Base-by-base conservation (phyloP, 2,888 invertebrate genomes). In the Melinopterus prodromus region DNA sequence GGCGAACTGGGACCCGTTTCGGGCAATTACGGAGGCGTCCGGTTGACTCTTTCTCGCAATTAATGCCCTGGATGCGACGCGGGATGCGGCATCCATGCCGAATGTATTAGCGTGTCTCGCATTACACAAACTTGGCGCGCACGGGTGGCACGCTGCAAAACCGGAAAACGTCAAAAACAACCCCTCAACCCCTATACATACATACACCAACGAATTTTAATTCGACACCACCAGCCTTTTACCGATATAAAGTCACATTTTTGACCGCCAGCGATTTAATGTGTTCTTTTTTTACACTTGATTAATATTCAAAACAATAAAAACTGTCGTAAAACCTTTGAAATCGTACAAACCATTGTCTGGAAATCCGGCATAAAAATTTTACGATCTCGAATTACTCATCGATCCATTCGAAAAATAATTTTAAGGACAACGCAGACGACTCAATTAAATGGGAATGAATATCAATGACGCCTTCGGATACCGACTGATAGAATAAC, bases 371-470 rank as follows among this genome's bases (percentile, higher is more conserved):
- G 53, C 12, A 53, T 53, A 53, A 53, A 53, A 53, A 53, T 53
- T 53, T 53, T 53, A 53, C 53, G 53, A 53, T 12, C 53, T 12
- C 53, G 53, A 53, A 53, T 53, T 53, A 53, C 53, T 53, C 53
- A 53, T 53, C 53, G 53, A 53, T 53, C 7, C 53, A 7, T 53
- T 9, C 7, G 9, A 53, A 53, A 53, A 53, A 53, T 53, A 53
- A 53, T 53, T 53, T 53, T 53, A 53, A 53, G 5, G 16, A 72
- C 72, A 36, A 16, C 26, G 72, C 72, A 36, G 36, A 72, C 36
- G 26, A 36, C 72, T 16, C 72, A 72, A 72, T 72, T 72, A 72
- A 72, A 72, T 72, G 26, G 53, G 53, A 53, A 53, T 53, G 53
- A 53, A 53, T 53, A 53, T 53, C 53, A 53, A 53, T 53, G 53